Conservation (phyloP, 2,888 invertebrate species). For the Ceriagrion tenellum region DNA sequence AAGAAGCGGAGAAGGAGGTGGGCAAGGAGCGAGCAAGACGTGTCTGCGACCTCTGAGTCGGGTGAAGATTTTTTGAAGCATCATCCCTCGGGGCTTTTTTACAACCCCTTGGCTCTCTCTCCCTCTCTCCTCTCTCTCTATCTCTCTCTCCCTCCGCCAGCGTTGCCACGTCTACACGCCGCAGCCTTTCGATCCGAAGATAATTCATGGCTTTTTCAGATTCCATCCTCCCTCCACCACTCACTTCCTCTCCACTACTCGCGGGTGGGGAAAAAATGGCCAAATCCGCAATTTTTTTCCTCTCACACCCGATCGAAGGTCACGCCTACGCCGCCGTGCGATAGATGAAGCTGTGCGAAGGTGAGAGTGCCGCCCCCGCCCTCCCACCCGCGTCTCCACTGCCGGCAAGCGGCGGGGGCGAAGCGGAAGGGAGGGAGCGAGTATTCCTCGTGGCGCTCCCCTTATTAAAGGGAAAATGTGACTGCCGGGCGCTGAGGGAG, state of each 20-base stretch:
- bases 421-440: too few species aligned
- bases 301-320: background rate
- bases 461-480: slow-evolving; percentile 19
- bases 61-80: slow-evolving; percentile 8
- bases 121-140: background rate
- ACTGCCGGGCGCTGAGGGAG: background rate
- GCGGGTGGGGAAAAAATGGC: background rate
- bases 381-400: too few species aligned
- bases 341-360: slow-evolving; percentile 28
- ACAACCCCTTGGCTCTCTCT: background rate
- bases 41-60: background rate
- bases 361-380: background rate
- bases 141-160: background rate
- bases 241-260: background rate
- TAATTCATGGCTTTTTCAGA: background rate
- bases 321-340: slow-evolving; percentile 1
- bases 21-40: slow-evolving; percentile 9
- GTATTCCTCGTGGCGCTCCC: background rate
- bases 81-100: slow-evolving; percentile 31
- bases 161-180: slow-evolving; percentile 28
- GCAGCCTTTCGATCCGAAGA: slow-evolving; percentile 19
- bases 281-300: background rate
- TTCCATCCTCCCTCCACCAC: background rate
- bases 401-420: background rate
- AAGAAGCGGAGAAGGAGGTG: background rate